Evolutionary conservation across 2,888 invertebrate species (phyloP).

Genomic region (Emmelina monodactyla): DNA sequence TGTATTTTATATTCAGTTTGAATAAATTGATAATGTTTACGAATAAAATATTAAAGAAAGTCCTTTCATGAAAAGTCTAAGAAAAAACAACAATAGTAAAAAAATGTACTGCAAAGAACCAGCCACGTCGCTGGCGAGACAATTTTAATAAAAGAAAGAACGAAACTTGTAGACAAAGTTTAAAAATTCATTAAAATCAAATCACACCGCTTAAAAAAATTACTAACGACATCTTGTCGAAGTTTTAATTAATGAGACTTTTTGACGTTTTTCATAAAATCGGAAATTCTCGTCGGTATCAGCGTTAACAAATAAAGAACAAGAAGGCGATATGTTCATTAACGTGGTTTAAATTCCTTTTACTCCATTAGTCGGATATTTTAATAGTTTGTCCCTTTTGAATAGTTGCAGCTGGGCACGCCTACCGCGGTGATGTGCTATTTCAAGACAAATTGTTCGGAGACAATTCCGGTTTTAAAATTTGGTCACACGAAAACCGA

Average conservation of each 20-base stretch:
- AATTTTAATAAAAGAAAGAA: too few relatives aligned
- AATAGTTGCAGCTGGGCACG: conserved; percentile 53
- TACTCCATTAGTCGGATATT: conserved; percentile 63
- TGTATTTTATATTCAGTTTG: too few relatives aligned
- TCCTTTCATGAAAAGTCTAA: too few relatives aligned
- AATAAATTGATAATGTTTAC: too few relatives aligned
- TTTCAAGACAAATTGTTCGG: conserved; percentile 59
- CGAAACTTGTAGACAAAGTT: too few relatives aligned
- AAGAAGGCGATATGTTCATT: conserved; percentile 55
- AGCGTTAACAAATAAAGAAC: conserved; percentile 39
- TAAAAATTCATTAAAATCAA: conserved; percentile 10
- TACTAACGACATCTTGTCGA: conserved; percentile 26
- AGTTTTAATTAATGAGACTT: conserved; percentile 34
- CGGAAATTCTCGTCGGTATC: conserved; percentile 18
- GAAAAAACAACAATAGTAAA: too few relatives aligned
- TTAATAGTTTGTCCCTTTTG: conserved; percentile 57
- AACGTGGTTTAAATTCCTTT: conserved; percentile 51
- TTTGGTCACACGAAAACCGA: too few relatives aligned
- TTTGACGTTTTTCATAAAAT: conserved; percentile 26
- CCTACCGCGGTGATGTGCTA: conserved; percentile 51
- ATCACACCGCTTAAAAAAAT: conserved; percentile 17
- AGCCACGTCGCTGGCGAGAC: too few relatives aligned
- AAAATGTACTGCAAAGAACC: too few relatives aligned
- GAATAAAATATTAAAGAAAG: too few relatives aligned
- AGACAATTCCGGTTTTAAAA: too few relatives aligned